Base-by-base conservation (phyloP, 2,797 vertebrate genomes). In the Acropternis orthonyx region DNA sequence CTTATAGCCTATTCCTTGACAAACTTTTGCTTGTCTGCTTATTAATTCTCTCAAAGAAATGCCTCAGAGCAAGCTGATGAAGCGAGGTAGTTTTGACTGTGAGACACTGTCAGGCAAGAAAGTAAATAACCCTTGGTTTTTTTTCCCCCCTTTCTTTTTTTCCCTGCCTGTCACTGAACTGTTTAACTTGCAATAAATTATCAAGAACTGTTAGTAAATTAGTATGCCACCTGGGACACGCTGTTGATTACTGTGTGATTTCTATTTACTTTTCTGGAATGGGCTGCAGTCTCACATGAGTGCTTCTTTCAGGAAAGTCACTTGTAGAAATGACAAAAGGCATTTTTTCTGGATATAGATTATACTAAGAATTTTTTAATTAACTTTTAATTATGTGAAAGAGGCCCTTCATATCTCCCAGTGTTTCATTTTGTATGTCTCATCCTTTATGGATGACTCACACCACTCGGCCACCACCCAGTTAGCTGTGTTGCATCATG, bases 361-460 rank as follows among this genome's bases (percentile, higher is more conserved):
- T 89, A 84, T 78, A 49, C 22, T 66, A 32, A 71, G 67, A 59
- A 87, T 34, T 95, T 95, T 97, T 96, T 85, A 95, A 97, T 97
- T 96, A 95, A 94, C 55, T 95, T 97, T 87, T 92, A 94, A 95
- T 97, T 95, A 92, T 65, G 37, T 92, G 77, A 65, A 94, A 85
- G 63, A 72, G 15, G 14, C 58, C 90, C 52, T 92, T 95, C 49
- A 41, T 85, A 88, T 76, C 68, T 95, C 36, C 72, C 61, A 73
- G 21, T 85, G 32, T 41, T 85, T 85, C 13, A 71, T 74, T 84
- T 87, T 82, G 77, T 80, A 63, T 78, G 26, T 55, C 36, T 82
- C 28, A 55, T 82, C 30, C n/a, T 80, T 89, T 77, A 61, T 65
- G 23, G 14, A 30, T 68, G 46, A 46, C 34, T 83, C 34, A 22